Evolutionary conservation across 2,797 vertebrate species (phyloP), one percentile per base, ranked within the genome.

Genomic region (Poecilia picta): DNA sequence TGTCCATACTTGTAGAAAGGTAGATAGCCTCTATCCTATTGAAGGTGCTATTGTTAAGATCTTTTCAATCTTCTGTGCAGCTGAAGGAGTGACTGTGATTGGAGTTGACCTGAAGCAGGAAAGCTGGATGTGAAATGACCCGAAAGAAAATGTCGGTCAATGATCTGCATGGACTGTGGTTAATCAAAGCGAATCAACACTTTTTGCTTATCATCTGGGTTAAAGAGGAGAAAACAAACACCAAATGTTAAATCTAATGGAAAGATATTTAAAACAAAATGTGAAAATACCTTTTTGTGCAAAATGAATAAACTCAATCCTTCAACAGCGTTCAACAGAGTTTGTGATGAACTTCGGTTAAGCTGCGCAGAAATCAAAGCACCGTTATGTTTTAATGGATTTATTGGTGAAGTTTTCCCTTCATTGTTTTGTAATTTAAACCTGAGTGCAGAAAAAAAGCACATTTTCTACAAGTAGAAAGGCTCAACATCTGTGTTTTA

Each of bases 31-130:
- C 81, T 88, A 87, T 81, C 89, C 85, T 62, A 87, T 79, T 81
- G 89, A 95, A 93, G 95, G 95, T 96, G 96, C 96, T 96, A 95
- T 88, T 84, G 74, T 93, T 71, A 64, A 91, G 85, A 91, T 94
- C 74, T 88, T 91, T 92, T 93, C 82, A 91, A 83, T 93, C 91
- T 95, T 95, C 87, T 93, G 93, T 95, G 94, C 94, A 95, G 95
- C 95, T 96, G 92, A 93, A 92, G 87, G 82, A 91, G 80, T 80
- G 85, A 90, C 81, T 87, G 85, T 85, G 81, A 92, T 77, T 62
- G 73, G 88, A 80, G 81, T 81, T 87, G 85, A 89, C 75, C 82
- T 82, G 55, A 82, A 89, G 84, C 74, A 82, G 71, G 85, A 81
- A 87, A 47, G 76, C 83, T 76, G 89, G 80, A 91, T 89, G 91